These are phyloP conservation scores for Serrognathus titanus DNA, from an alignment of 2,888 invertebrate species.

Conservation along the genomic window DNA sequence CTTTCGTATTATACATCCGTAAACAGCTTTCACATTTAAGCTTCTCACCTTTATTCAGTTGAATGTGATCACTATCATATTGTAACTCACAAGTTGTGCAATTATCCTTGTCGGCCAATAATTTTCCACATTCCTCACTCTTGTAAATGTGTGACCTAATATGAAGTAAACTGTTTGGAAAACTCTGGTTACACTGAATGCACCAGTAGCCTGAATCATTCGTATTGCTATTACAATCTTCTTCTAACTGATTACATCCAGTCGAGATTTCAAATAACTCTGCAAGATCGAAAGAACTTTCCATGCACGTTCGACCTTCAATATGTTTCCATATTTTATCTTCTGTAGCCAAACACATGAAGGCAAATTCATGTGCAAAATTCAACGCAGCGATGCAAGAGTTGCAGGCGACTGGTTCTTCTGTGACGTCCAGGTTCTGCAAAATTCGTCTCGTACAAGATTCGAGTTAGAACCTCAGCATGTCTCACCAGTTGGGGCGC, in stretches of 20 bases:
- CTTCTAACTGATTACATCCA: background rate
- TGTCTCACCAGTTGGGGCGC: constrained; percentile 10
- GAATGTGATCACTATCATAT: background rate
- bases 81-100: background rate
- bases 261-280: background rate
- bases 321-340: background rate
- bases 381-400: constrained; percentile 9
- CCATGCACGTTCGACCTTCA: background rate
- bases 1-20: background rate
- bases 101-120: no score
- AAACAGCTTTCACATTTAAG: background rate
- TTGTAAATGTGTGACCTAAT: no score
- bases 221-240: background rate
- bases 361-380: constrained; percentile 9
- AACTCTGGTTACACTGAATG: background rate
- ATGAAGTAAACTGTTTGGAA: no score
- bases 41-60: background rate
- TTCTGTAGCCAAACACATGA: constrained; percentile 10
- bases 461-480: background rate
- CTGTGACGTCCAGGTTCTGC: constrained; percentile 13
- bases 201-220: background rate
- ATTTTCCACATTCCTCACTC: no score
- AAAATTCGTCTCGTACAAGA: constrained; percentile 4
- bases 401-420: constrained; percentile 11
- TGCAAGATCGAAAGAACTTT: background rate